Conservation (phyloP, 1,140 invertebrate genomes). For the Drosophila setifemur region DNA sequence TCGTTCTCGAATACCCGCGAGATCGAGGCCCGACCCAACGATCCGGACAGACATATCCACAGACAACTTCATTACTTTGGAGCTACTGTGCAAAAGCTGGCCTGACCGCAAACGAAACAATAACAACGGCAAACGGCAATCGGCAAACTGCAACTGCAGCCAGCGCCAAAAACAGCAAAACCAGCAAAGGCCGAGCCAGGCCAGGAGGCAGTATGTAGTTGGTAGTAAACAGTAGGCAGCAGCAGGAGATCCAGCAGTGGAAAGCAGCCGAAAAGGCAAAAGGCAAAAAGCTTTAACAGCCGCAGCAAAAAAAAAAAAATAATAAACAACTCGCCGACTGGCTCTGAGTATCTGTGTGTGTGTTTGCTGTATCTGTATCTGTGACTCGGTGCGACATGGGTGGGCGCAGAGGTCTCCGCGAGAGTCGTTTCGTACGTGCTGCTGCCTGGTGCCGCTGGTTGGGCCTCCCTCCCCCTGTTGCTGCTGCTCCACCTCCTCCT, state of each 20-base stretch:
- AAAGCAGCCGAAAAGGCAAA: conserved; percentile 38
- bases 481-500: too few species aligned
- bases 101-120: conserved; percentile 57
- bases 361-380: conserved; percentile 12
- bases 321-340: conserved; percentile 20
- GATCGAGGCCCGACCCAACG: background rate
- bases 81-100: conserved; percentile 61
- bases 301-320: conserved; percentile 32
- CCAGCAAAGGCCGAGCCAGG: conserved; percentile 10
- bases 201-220: background rate
- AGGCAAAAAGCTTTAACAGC: conserved; percentile 31
- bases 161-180: conserved; percentile 57
- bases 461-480: background rate
- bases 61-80: conserved; percentile 77
- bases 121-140: conserved; percentile 26
- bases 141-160: conserved; percentile 41
- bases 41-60: conserved; percentile 44
- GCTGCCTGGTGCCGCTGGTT: conserved; percentile 21
- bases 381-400: conserved; percentile 34
- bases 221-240: conserved; percentile 21
- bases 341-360: background rate
- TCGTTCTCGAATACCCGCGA: conserved; percentile 19
- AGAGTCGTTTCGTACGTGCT: conserved; percentile 53
- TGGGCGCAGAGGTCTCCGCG: conserved; percentile 33
- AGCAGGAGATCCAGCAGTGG: conserved; percentile 37